Conservation (phyloP, 2,113 vertebrate genomes). For the Ctenodactylus gundi region DNA sequence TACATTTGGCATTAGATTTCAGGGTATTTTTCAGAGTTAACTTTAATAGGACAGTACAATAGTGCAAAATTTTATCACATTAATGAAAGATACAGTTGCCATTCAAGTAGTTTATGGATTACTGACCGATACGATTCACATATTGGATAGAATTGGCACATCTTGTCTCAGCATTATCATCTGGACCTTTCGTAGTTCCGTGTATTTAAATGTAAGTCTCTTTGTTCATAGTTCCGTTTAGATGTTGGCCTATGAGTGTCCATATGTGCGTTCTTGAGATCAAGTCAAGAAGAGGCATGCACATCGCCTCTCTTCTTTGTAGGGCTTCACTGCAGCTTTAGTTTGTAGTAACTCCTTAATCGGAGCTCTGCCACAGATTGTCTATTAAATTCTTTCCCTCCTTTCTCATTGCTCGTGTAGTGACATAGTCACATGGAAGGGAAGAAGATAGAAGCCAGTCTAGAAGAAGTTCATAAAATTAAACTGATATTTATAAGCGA, state of each 20-base stretch:
- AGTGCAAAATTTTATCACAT: slow-evolving; percentile 86
- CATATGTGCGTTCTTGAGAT: not conserved
- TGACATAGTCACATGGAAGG: not conserved
- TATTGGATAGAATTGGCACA: slow-evolving; percentile 79
- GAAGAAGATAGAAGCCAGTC: not conserved
- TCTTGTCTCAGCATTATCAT: slow-evolving; percentile 59
- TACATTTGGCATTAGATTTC: slow-evolving; percentile 86
- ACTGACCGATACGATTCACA: slow-evolving; percentile 68
- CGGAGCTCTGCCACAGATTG: not conserved
- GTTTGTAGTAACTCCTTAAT: not conserved
- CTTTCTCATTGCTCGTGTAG: not conserved
- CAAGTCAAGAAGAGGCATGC: not conserved
- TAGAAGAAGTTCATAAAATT: not conserved
- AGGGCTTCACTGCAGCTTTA: not conserved
- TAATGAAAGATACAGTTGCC: slow-evolving; percentile 79
- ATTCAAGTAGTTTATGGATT: slow-evolving; percentile 68
- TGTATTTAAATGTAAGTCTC: not conserved
- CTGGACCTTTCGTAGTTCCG: slow-evolving; percentile 33
- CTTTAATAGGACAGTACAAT: slow-evolving; percentile 74
- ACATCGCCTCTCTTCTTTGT: not conserved
- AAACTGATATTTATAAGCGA: not conserved
- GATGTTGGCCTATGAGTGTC: not conserved
- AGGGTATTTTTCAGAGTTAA: slow-evolving; percentile 67
- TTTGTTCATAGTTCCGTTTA: not conserved
- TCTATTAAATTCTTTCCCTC: not conserved